Conservation (phyloP, 1,140 invertebrate species). For the Nautilus pompilius region DNA sequence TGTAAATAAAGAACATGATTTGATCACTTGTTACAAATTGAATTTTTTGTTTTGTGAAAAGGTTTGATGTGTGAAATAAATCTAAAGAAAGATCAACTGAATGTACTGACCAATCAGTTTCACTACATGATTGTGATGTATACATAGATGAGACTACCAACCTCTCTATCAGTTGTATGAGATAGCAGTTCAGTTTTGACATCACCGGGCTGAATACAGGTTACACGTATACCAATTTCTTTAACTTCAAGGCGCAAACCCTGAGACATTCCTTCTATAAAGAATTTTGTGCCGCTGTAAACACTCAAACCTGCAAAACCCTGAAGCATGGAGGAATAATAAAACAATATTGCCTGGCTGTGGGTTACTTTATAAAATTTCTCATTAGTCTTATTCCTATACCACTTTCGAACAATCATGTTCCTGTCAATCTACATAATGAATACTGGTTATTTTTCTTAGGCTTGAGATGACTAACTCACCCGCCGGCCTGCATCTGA, state of each 20-base stretch:
- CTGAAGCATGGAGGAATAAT: constrained; percentile 25
- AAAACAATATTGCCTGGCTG: neutral
- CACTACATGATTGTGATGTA: too few relatives aligned
- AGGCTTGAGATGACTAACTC: too few relatives aligned
- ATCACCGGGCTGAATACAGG: constrained; percentile 58
- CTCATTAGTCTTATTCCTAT: too few relatives aligned
- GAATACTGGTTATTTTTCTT: too few relatives aligned
- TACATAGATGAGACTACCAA: constrained; percentile 12
- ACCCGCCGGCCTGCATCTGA: constrained; percentile 59
- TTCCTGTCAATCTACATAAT: neutral
- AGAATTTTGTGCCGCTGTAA: constrained; percentile 58
- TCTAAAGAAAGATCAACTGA: neutral
- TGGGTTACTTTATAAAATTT: too few relatives aligned
- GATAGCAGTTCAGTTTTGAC: constrained; percentile 52
- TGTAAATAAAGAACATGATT: neutral
- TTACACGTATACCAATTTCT: constrained; percentile 49
- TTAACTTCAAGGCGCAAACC: constrained; percentile 53
- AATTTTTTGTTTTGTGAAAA: neutral
- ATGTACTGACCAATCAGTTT: too few relatives aligned
- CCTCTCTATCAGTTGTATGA: constrained; percentile 54
- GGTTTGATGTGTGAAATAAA: neutral
- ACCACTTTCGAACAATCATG: too few relatives aligned
- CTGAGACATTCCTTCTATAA: constrained; percentile 56
- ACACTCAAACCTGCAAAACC: constrained; percentile 57
- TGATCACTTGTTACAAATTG: neutral